Evolutionary conservation across 2,797 vertebrate species (phyloP), one percentile per base, ranked within the genome.

Genomic region (Halcyon chelicuti): DNA sequence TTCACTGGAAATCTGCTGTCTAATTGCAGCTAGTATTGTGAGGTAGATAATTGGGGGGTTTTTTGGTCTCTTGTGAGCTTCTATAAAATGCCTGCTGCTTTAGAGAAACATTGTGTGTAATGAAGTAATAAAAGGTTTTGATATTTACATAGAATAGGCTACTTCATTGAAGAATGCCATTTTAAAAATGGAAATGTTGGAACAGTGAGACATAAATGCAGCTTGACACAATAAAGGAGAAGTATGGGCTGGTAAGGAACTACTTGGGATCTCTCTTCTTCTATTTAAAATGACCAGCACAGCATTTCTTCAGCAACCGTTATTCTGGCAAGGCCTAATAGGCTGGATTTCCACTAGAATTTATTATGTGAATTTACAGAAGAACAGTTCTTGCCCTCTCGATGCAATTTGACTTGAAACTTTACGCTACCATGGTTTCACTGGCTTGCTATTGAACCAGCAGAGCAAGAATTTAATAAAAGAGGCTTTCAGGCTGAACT

Each of bases 311-410:
- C 40, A 81, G 73, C 49, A 74, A 52, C 49, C 42, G 19, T 90
- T 90, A 51, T 22, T 35, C 40, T 75, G 79, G 83, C 73, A 90
- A 86, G 39, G 49, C 80, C 57, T 93, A 91, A 72, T 92, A 92
- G 8, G 13, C 42, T 40, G 28, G 15, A 17, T 83, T 84, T 93
- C 66, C 13, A 47, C 65, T 72, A 51, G 88, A 90, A 91, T 95
- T 88, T 95, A 77, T 94, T 71, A 81, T 62, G 52, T 65, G 76
- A 42, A 78, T 94, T 90, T 95, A 72, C 54, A 90, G 85, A 94
- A 86, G 84, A 88, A 57, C 11, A 33, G n/a, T 81, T 86, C 52
- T 88, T 93, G 61, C 46, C 37, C 61, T 86, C 17, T 80, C 21
- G 35, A 11, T 77, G 57, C 31, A 86, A 58, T 83, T 80, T 83